Percentiles rank a stretch among this genome's conserved stretches.
Evolutionary conservation across 2,888 invertebrate genomes (phyloP).

Genomic region (Piscicola geometra): DNA sequence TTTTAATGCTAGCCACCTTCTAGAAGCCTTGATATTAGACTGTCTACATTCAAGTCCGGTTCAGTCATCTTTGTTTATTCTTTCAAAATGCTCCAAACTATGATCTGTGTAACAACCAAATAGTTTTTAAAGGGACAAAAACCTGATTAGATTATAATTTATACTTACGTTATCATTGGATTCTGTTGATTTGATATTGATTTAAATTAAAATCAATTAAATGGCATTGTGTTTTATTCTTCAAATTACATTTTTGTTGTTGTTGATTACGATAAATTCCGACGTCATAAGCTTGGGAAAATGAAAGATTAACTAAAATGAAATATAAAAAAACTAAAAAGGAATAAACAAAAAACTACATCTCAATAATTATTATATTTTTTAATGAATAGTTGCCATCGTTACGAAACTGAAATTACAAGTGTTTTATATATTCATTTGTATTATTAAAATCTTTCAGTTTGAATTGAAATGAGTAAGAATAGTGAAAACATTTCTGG

Average conservation of each 20-base stretch:
- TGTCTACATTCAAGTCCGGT: constrained; percentile 43
- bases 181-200: neutral
- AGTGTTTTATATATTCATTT: no score
- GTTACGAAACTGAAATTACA: neutral
- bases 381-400: neutral
- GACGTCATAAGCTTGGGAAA: neutral
- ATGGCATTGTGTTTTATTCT: neutral
- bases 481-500: no score
- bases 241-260: neutral
- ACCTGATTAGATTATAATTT: no score
- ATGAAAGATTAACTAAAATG: neutral
- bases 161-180: constrained; percentile 2
- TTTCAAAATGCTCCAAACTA: neutral
- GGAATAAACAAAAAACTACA: neutral
- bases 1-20: constrained; percentile 38
- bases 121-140: neutral
- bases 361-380: neutral
- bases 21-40: constrained; percentile 42
- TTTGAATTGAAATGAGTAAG: no score
- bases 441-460: no score
- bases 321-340: neutral
- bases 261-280: neutral
- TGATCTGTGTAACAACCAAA: constrained; percentile 10
- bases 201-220: neutral
- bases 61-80: constrained; percentile 40